Base-by-base conservation (phyloP, 2,888 invertebrate genomes). In the Campoletis raptor region DNA sequence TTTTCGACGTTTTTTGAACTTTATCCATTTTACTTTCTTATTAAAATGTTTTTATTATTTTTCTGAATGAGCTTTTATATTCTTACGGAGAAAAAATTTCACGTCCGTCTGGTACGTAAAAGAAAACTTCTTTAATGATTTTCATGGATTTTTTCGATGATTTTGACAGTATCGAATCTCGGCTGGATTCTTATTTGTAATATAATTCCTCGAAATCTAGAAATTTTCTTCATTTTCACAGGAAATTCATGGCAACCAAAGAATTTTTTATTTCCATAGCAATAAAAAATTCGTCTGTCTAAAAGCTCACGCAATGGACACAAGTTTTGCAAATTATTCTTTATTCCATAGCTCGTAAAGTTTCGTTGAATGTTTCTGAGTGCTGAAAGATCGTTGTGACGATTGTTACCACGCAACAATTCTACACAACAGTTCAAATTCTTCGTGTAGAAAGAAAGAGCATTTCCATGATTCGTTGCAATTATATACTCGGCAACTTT, bases 351-450 rank as follows among this genome's bases (percentile, higher is more conserved):
- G 18, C 78, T 67, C 67, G 40, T 54, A 40, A 54, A 54, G 24
- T 52, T 78, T 61, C 61, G 24, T 45, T 52, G 21, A 45, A 52
- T 37, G 40, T 66, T 52, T 4, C 36, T 9, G 12, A 54, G 67
- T 21, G 52, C 67, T 48, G 36, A 48, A 67, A 40, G 67, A 67
- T 54, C 54, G 45, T 18, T 6, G 52, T 9, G 52, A 54, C 40
- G 67, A 78, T 78, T 77, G 48, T 52, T 37, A 52, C 52, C 48
- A 77, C 7, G 61, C 76, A 36, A 77, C 52, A 9, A 15, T 24
- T 21, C 52, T 18, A n/a, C 78, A 40, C 37, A 78, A 67, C 40
- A 67, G 52, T 24, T 24, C 9, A 24, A 10, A 54, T 67, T 15
- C 40, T 40, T 37, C 66, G 45, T 52, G 18, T 10, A 45, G 8